Evolutionary conservation across 1,140 invertebrate species (phyloP), one percentile per base, ranked within the genome.

Genomic region (Idris sp.): DNA sequence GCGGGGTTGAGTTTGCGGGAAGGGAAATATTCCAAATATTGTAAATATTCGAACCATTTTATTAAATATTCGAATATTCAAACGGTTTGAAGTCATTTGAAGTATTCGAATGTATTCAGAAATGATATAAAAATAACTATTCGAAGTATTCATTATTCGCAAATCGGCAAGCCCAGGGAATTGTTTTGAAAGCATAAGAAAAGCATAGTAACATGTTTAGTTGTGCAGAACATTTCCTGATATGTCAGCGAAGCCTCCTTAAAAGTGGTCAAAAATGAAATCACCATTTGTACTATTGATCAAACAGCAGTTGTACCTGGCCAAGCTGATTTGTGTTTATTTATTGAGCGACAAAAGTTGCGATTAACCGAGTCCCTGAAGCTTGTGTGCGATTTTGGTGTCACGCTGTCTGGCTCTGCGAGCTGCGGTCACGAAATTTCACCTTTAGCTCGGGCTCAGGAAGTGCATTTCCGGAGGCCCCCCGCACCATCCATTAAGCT

Each of bases 371-470:
- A 31, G 38, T 31, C 46, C 35, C 69, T 59, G 64, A 73, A 75
- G 74, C 73, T 31, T 11, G 31, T 56, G 67, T 73, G 76, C 74
- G 68, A 79, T 79, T 82, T 81, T 44, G 77, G 76, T 75, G 79
- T 83, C 79, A 82, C 79, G 80, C 76, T 78, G 73, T 80, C 79
- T 82, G 78, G 75, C 59, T 69, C 38, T 35, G 59, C 65, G 78
- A 78, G 80, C 81, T 83, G 59, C 59, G 77, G 62, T 73, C 74
- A 59, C 65, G 68, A 78, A 76, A 80, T 82, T 79, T 75, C 76
- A 14, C 46, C 31, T 28, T 15, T 74, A 25, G 74, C 58, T n/a
- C n/a, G n/a, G 71, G 61, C 48, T 67, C 79, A 77, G 81, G 80
- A 81, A 83, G 59, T 75, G 61, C 68, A 74, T 76, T 51, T 80